Percentiles rank a stretch among this genome's conserved stretches.
Conservation (phyloP, 2,113 vertebrate species). For the Apaloderma vittatum region DNA sequence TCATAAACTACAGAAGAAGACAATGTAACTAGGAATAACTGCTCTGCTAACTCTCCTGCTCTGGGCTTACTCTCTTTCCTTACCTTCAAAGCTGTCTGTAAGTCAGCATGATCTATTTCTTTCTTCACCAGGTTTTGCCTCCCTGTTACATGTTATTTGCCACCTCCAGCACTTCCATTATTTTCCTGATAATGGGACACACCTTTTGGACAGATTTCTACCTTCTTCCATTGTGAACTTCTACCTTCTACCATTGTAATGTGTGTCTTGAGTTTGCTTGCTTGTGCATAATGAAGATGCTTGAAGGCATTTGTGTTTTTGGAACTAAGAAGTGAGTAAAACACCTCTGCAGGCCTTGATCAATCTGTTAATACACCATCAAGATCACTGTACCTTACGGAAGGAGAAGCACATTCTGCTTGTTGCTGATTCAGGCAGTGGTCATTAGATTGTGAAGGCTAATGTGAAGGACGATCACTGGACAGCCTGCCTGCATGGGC, state of each 20-base stretch:
- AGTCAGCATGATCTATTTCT: background rate
- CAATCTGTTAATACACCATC: background rate
- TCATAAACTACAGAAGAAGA: background rate
- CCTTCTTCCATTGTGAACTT: no score
- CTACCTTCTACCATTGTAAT: rapidly evolving
- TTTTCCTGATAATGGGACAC: background rate
- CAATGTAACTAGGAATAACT: background rate
- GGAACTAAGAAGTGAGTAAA: background rate
- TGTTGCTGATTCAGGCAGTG: background rate
- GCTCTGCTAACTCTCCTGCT: background rate
- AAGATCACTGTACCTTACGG: background rate
- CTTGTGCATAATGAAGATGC: background rate
- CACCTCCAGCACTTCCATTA: background rate
- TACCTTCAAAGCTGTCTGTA: background rate
- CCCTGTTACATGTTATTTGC: background rate
- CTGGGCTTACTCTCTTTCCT: background rate
- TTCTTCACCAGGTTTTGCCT: background rate
- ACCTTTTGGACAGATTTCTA: background rate
- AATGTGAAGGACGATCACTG: background rate
- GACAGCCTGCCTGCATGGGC: background rate
- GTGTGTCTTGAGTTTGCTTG: background rate
- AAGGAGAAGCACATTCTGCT: background rate
- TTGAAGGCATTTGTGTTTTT: background rate
- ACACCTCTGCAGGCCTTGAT: background rate
- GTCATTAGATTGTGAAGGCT: background rate